phyloP scores from a whole-genome alignment of 2,888 invertebrate species.

The Ferrisia virgata region DNA sequence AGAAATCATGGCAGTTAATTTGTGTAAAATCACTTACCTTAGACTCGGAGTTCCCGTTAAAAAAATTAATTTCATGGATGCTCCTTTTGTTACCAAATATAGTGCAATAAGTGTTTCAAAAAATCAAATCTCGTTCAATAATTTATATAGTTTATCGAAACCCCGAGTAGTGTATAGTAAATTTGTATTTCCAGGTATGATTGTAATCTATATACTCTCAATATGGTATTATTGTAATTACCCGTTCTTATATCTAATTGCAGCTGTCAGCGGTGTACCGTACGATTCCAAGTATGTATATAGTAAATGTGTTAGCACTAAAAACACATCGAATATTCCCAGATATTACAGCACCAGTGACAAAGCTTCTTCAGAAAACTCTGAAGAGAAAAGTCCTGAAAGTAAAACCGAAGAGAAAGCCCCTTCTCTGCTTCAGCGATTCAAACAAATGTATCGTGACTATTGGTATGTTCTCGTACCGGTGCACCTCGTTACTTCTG shows the following conservation, averaged over 20 bases:
- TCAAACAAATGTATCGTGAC: slow-evolving; percentile 88
- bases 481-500: slow-evolving; percentile 85
- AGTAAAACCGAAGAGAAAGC: slow-evolving; percentile 53
- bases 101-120: neutral
- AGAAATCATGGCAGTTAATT: neutral
- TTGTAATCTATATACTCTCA: neutral
- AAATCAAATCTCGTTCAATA: neutral
- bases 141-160: neutral
- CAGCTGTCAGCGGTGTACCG: neutral
- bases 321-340: neutral
- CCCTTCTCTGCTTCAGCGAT: slow-evolving; percentile 69
- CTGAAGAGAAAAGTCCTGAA: neutral
- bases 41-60: neutral
- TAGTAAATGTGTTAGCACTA: neutral
- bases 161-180: neutral
- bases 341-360: neutral
- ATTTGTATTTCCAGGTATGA: neutral
- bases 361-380: neutral
- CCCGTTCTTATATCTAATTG: neutral
- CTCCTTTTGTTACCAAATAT: neutral
- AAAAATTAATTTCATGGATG: neutral
- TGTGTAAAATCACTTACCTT: neutral
- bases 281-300: neutral
- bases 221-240: neutral
- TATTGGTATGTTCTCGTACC: slow-evolving; percentile 96